A percentile compares a stretch with the other conserved stretches of the same genome.
Conservation (phyloP, 1,140 invertebrate genomes). For the Thaumatotibia leucotreta region DNA sequence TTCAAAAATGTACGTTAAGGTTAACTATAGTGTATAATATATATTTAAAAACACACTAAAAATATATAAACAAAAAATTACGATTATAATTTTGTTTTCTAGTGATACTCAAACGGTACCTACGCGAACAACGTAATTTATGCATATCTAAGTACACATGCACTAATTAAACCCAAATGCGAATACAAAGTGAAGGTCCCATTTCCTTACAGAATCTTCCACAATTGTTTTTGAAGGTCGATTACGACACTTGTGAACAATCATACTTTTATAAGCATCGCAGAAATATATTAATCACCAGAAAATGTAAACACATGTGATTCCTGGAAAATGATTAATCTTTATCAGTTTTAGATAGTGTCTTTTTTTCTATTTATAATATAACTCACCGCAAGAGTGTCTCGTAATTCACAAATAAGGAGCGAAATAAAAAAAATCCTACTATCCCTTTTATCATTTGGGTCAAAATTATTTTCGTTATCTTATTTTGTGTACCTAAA, state of each 20-base stretch:
- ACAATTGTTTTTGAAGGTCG: background rate
- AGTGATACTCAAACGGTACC: no score
- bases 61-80: no score
- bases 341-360: background rate
- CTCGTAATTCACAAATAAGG: background rate
- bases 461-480: no score
- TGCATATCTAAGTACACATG: no score
- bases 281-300: background rate
- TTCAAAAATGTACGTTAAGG: no score
- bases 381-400: background rate
- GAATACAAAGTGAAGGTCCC: background rate
- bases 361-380: background rate
- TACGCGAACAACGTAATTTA: no score
- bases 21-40: no score
- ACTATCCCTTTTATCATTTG: background rate
- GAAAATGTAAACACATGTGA: background rate
- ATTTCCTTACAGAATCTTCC: background rate
- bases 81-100: no score
- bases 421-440: background rate
- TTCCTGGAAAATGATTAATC: background rate
- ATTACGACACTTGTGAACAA: no score
- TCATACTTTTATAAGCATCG: background rate
- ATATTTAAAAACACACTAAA: no score
- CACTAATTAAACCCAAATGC: background rate
- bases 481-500: no score